Percentiles rank a stretch among this genome's conserved stretches.
phyloP scores from a whole-genome alignment of 2,888 invertebrate species.

The Ceraclea dissimilis region DNA sequence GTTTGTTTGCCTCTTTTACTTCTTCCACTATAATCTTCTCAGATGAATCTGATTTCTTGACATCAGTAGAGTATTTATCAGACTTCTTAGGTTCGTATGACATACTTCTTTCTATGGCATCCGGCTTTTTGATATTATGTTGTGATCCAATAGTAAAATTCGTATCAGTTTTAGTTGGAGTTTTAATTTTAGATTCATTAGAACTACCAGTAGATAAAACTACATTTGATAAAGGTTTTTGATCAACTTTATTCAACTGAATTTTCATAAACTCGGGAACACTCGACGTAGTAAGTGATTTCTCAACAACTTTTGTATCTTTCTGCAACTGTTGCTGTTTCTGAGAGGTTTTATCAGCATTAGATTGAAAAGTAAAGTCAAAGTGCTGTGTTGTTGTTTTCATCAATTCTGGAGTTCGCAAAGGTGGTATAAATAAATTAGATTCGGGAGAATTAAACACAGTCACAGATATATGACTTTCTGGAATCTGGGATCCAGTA shows the following conservation, averaged over 20 bases:
- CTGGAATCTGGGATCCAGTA: background rate
- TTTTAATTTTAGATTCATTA: conserved; percentile 36
- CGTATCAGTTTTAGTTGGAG: conserved; percentile 15
- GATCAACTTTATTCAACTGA: conserved; percentile 63
- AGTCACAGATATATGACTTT: conserved; percentile 23
- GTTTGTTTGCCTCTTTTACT: conserved; percentile 21
- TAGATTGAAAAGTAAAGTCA: conserved; percentile 9
- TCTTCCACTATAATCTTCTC: conserved; percentile 20
- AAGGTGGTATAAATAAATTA: conserved; percentile 4
- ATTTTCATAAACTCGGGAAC: conserved; percentile 65
- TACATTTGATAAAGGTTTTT: conserved; percentile 53
- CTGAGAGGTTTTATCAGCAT: conserved; percentile 9
- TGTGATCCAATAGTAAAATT: background rate
- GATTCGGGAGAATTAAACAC: conserved; percentile 13
- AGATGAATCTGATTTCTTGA: conserved; percentile 19
- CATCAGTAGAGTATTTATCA: conserved; percentile 17
- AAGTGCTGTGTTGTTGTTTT: conserved; percentile 14
- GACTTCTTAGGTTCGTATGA: conserved; percentile 21
- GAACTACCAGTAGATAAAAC: conserved; percentile 56
- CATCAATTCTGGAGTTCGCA: conserved; percentile 13
- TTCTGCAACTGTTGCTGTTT: conserved; percentile 12
- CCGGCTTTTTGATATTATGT: conserved; percentile 8
- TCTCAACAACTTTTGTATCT: conserved; percentile 37
- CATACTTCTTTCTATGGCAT: conserved; percentile 21
- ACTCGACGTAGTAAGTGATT: conserved; percentile 32